A percentile compares a stretch with the other conserved stretches of the same genome.
These are phyloP conservation scores for Pseudolycoriella hygida DNA, from an alignment of 2,888 invertebrate genomes.

Conservation along the genomic window DNA sequence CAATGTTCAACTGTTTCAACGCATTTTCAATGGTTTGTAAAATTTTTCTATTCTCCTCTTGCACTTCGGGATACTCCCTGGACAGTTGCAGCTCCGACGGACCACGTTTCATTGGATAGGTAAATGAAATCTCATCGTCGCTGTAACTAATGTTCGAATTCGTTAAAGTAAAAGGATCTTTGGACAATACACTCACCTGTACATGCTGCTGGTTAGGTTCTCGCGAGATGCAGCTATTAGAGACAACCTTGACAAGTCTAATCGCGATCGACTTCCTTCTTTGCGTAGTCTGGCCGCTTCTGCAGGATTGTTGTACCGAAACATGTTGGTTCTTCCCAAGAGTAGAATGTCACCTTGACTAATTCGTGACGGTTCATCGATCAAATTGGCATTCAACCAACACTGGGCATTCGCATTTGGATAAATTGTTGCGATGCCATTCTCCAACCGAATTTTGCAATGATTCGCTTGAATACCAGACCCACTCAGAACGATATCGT, in stretches of 20 bases:
- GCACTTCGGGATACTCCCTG: slow-evolving; percentile 40
- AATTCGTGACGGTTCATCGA: slow-evolving; percentile 59
- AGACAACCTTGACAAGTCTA: slow-evolving; percentile 65
- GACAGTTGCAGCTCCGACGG: slow-evolving; percentile 24
- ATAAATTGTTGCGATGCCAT: slow-evolving; percentile 54
- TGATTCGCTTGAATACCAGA: slow-evolving; percentile 62
- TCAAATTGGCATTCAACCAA: slow-evolving; percentile 65
- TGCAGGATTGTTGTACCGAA: slow-evolving; percentile 77
- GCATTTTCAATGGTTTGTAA: slow-evolving; percentile 51
- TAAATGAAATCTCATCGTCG: slow-evolving; percentile 20
- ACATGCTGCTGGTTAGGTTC: slow-evolving; percentile 31
- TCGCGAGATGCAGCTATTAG: slow-evolving; percentile 56
- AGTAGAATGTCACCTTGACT: slow-evolving; percentile 68
- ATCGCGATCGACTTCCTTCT: slow-evolving; percentile 48
- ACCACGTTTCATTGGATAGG: slow-evolving; percentile 20
- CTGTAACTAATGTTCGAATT: slow-evolving; percentile 16
- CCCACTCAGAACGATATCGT: slow-evolving; percentile 65
- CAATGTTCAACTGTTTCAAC: slow-evolving; percentile 36
- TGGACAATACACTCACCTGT: neutral
- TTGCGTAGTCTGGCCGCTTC: slow-evolving; percentile 71
- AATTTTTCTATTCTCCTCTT: slow-evolving; percentile 45
- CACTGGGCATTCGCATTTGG: slow-evolving; percentile 59
- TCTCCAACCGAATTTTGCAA: slow-evolving; percentile 51
- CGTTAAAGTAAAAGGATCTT: neutral
- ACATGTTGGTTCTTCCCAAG: slow-evolving; percentile 61